Conservation (phyloP, 1,140 invertebrate species). For the Meloidogyne hapla region DNA sequence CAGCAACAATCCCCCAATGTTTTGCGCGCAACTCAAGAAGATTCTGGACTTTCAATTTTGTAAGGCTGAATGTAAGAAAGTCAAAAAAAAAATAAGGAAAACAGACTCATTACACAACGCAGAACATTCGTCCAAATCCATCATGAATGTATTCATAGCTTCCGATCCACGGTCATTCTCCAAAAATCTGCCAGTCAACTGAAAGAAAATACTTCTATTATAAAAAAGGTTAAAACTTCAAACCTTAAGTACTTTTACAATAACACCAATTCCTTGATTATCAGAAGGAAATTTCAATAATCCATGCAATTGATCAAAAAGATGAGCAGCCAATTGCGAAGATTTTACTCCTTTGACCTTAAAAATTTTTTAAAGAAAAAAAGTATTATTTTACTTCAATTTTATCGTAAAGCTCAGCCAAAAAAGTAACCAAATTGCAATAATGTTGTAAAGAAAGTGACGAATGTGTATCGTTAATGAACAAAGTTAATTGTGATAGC, state of each 20-base stretch:
- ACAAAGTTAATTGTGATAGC: conserved; percentile 14
- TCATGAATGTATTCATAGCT: conserved; percentile 16
- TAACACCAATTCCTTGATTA: conserved; percentile 4
- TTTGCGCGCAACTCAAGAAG: conserved; percentile 32
- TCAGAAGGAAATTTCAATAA: conserved; percentile 23
- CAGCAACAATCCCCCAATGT: conserved; percentile 32
- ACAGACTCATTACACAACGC: conserved; percentile 6
- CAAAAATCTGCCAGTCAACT: conserved; percentile 29
- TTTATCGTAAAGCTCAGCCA: conserved; percentile 37
- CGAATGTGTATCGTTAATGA: conserved; percentile 14
- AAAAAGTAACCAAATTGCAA: conserved; percentile 21
- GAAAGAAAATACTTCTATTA: background rate
- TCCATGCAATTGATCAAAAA: conserved; percentile 22
- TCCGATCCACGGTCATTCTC: conserved; percentile 28
- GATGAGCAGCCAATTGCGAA: conserved; percentile 12
- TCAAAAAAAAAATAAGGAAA: background rate
- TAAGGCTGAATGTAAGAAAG: too few relatives aligned
- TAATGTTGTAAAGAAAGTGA: conserved; percentile 11
- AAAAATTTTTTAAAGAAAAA: background rate
- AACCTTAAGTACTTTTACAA: conserved; percentile 26
- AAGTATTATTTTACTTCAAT: conserved; percentile 21
- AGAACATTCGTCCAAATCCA: background rate
- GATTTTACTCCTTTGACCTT: conserved; percentile 27
- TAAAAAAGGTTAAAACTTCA: background rate
- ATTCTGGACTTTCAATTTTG: conserved; percentile 25